Conservation (phyloP, 37 sponge, comb jelly and placozoan species). For the Tethya wilhelma region DNA sequence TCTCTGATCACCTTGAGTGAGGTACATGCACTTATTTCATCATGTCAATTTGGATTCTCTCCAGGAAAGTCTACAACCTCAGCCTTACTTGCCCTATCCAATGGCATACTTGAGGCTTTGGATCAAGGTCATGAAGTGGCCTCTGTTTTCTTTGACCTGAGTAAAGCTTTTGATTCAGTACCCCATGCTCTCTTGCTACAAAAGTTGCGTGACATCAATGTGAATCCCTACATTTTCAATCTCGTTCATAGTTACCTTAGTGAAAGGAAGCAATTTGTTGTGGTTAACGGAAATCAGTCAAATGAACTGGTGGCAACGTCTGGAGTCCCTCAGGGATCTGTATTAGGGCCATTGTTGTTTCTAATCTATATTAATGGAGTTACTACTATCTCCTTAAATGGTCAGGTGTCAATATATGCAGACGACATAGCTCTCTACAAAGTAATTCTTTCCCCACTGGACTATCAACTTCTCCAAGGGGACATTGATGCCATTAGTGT, state of each 20-base stretch:
- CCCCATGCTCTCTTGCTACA: not conserved
- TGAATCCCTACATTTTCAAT: not conserved
- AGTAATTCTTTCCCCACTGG: not conserved
- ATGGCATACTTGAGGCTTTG: not conserved
- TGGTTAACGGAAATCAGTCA: not conserved
- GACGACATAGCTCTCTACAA: conserved; percentile 32
- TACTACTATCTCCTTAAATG: not conserved
- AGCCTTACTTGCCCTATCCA: not conserved
- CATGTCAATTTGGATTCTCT: too few species aligned
- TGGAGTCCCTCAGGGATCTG: too few species aligned
- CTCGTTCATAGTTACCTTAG: conserved; percentile 1
- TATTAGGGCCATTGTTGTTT: conserved; percentile 35
- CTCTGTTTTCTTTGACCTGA: too few species aligned
- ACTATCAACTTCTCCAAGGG: conserved; percentile 2
- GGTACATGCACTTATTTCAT: not conserved
- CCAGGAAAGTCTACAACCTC: not conserved
- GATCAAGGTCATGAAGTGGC: conserved; percentile 2
- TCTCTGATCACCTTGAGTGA: not conserved
- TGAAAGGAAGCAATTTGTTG: conserved; percentile 16
- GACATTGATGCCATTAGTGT: not conserved
- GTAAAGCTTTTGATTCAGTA: conserved; percentile 33
- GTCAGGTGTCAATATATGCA: conserved; percentile 2
- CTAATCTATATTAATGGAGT: too few species aligned
- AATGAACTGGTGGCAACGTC: not conserved
- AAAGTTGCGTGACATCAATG: not conserved